Percentiles rank a stretch among this genome's conserved stretches.
Conservation (phyloP, 2,113 vertebrate species). For the Megaleporinus macrocephalus region DNA sequence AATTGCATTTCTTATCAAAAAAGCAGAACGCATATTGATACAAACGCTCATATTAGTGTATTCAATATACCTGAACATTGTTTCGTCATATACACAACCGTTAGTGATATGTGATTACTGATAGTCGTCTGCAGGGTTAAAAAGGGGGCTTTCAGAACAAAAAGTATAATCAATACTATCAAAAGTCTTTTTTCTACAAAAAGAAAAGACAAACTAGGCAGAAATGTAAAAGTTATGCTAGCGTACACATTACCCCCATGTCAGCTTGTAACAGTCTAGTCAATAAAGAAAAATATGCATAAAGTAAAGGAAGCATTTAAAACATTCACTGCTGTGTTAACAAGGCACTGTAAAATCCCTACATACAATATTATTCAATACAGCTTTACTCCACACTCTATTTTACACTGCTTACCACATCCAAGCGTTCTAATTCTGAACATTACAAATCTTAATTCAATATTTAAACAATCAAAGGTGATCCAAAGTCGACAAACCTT, state of each 20-base stretch:
- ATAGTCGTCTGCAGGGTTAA: not conserved
- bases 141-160: not conserved
- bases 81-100: not conserved
- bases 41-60: not conserved
- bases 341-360: not conserved
- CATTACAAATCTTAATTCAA: not conserved
- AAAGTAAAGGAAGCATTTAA: constrained; percentile 12
- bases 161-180: not conserved
- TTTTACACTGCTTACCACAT: not conserved
- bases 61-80: not conserved
- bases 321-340: not conserved
- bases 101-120: not conserved
- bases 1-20: no score
- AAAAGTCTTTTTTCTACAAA: not conserved
- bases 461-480: not conserved
- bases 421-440: not conserved
- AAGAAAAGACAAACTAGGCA: not conserved
- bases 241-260: not conserved
- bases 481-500: no score
- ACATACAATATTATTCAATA: not conserved
- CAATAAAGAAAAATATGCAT: not conserved
- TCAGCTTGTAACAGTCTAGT: not conserved
- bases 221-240: not conserved
- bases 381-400: not conserved
- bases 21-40: not conserved